Percentiles rank a stretch among this genome's conserved stretches.
Conservation (phyloP, 2,113 vertebrate genomes). For the Corynorhinus townsendii region DNA sequence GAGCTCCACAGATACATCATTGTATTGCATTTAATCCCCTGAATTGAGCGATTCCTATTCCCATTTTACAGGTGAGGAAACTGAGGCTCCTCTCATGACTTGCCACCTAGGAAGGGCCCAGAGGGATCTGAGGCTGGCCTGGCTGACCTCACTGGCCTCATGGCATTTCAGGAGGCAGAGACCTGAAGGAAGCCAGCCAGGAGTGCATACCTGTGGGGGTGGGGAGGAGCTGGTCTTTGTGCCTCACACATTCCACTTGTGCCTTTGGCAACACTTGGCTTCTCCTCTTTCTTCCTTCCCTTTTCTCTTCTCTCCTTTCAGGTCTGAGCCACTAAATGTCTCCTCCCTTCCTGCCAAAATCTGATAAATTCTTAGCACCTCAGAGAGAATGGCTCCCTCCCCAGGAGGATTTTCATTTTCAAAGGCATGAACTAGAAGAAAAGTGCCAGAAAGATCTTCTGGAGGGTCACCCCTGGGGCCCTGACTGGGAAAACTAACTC, state of each 20-base stretch:
- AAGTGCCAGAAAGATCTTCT: not conserved
- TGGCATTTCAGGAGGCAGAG: not conserved
- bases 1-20: not conserved
- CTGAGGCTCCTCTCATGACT: not conserved
- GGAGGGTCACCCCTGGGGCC: not conserved
- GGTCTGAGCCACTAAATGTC: not conserved
- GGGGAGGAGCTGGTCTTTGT: not conserved
- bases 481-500: not conserved
- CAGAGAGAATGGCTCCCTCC: not conserved
- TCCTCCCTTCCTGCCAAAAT: not conserved
- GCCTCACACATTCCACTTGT: not conserved
- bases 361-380: slow-evolving; percentile 4
- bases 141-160: not conserved
- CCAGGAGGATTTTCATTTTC: not conserved
- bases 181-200: not conserved
- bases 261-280: not conserved
- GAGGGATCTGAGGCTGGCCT: not conserved
- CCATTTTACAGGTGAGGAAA: not conserved
- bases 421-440: not conserved
- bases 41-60: not conserved
- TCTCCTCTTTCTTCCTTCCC: not conserved
- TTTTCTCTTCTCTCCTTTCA: not conserved
- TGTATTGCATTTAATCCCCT: not conserved
- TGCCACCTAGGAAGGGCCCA: not conserved
- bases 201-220: not conserved